Percentiles rank a stretch among this genome's conserved stretches.
Conservation (phyloP, 2,797 vertebrate genomes). For the Xenops minutus region DNA sequence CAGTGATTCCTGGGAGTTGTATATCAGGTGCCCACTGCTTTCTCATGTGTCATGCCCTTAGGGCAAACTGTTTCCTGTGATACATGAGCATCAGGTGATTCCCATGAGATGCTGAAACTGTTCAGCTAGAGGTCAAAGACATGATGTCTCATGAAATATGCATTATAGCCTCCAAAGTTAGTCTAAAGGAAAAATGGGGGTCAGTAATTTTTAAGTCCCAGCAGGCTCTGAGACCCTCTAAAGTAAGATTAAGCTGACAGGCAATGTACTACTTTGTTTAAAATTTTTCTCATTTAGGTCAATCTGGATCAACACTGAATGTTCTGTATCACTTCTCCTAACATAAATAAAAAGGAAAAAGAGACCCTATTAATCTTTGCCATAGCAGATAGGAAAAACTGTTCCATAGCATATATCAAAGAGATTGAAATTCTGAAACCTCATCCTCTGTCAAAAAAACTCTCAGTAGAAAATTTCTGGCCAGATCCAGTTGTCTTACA, state of each 20-base stretch:
- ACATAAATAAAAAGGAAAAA: background rate
- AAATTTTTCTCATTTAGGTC: background rate
- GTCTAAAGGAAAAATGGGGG: background rate
- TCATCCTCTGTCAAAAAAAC: background rate
- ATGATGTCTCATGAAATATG: background rate
- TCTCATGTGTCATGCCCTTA: background rate
- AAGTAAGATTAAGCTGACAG: background rate
- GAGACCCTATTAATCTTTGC: background rate
- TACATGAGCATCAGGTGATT: background rate
- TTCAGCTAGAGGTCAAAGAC: background rate
- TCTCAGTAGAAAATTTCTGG: background rate
- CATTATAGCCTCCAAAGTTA: background rate
- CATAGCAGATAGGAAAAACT: background rate
- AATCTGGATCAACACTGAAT: background rate
- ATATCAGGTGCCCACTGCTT: background rate
- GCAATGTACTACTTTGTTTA: background rate
- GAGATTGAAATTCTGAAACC: background rate
- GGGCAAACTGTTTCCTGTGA: background rate
- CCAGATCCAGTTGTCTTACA: background rate
- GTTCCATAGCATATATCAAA: background rate
- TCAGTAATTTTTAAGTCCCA: background rate
- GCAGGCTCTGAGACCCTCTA: background rate
- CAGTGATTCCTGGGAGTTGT: background rate
- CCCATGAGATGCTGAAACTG: background rate
- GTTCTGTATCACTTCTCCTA: background rate